Percentiles rank a stretch among this genome's conserved stretches.
phyloP scores from a whole-genome alignment of 1,140 invertebrate genomes.

The Carposina sasakii region DNA sequence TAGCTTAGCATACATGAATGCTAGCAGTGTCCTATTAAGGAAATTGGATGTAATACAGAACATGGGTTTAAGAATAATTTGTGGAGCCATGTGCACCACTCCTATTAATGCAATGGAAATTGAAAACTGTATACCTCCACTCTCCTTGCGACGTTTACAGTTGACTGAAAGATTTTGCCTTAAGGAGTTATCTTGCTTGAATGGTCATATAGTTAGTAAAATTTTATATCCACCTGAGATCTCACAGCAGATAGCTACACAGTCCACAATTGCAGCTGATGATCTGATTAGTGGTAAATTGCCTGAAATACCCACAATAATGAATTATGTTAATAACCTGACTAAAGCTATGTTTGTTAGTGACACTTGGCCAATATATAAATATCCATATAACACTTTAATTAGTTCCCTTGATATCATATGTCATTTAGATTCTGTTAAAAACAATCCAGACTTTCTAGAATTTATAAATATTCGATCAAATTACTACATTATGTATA shows the following conservation, averaged over 20 bases:
- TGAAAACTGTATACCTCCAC: not conserved
- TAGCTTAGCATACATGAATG: not conserved
- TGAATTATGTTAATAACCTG: not conserved
- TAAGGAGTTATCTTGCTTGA: not conserved
- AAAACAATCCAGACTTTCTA: not conserved
- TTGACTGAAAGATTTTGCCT: constrained; percentile 3
- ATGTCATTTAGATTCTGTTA: not conserved
- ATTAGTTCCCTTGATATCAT: not conserved
- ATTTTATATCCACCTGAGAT: not conserved
- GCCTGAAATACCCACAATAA: not conserved
- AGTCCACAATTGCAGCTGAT: not conserved
- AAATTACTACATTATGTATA: constrained; percentile 3
- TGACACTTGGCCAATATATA: too few species aligned
- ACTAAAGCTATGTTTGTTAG: too few species aligned
- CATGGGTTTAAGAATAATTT: not conserved
- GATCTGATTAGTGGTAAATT: not conserved
- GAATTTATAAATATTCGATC: not conserved
- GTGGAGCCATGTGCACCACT: constrained; percentile 3
- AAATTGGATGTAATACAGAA: constrained; percentile 10
- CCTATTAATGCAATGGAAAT: constrained; percentile 5
- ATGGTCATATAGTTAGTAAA: not conserved
- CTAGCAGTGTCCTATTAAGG: not conserved
- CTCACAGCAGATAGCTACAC: too few species aligned
- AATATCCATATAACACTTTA: not conserved
- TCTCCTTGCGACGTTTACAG: not conserved